Evolutionary conservation across 2,888 invertebrate genomes (phyloP).

Genomic region (Cerceris rybyensis): DNA sequence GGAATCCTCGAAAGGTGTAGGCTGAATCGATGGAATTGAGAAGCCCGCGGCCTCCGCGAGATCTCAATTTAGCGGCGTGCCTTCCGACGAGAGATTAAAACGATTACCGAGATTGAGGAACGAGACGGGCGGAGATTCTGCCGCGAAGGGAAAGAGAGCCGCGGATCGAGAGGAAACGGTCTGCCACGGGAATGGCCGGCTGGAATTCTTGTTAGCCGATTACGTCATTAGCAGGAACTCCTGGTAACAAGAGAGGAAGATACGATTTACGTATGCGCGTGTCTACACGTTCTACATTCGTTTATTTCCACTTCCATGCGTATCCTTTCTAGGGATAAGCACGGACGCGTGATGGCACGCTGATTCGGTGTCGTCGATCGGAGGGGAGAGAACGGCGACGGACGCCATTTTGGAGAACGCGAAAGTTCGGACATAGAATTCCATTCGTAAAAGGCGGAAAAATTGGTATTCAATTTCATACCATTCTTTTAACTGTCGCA

Average conservation of each 20-base stretch:
- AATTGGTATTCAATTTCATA: too few species aligned
- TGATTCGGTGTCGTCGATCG: constrained; percentile 63
- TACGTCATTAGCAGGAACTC: constrained; percentile 66
- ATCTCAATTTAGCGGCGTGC: constrained; percentile 59
- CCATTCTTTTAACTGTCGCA: too few species aligned
- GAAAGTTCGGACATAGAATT: too few species aligned
- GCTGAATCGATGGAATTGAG: constrained; percentile 36
- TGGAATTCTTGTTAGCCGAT: constrained; percentile 64
- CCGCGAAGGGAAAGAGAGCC: background rate
- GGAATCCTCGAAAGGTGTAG: constrained; percentile 9
- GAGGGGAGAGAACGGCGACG: background rate
- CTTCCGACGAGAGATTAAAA: constrained; percentile 60
- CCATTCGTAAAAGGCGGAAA: too few species aligned
- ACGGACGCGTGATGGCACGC: constrained; percentile 51
- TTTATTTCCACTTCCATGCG: constrained; percentile 34
- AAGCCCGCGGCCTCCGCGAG: constrained; percentile 28
- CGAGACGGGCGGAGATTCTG: constrained; percentile 41
- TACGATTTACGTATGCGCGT: constrained; percentile 21
- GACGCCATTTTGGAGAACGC: too few species aligned
- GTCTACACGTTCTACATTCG: constrained; percentile 27
- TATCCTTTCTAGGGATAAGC: constrained; percentile 22
- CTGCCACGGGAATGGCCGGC: constrained; percentile 29
- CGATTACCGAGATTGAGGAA: constrained; percentile 67
- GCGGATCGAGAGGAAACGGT: constrained; percentile 33
- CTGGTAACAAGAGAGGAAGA: constrained; percentile 59